Conservation (phyloP, 2,888 invertebrate genomes). For the Melikaiella ostensackeni region DNA sequence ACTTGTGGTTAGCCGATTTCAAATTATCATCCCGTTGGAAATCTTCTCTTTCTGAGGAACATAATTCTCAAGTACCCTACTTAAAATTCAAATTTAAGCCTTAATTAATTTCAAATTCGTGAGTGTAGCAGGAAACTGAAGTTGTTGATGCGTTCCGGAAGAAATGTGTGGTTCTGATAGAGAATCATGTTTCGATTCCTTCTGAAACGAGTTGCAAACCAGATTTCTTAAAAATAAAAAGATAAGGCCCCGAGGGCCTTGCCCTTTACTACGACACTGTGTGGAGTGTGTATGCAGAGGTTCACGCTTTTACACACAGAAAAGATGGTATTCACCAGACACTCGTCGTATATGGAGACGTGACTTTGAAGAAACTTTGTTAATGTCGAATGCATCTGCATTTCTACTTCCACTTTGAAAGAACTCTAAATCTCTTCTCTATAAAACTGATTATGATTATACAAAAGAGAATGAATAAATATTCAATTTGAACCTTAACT, state of each 20-base stretch:
- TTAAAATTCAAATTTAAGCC: background rate
- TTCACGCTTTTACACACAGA: conserved; percentile 31
- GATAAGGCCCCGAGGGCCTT: conserved; percentile 36
- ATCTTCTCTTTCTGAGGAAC: background rate
- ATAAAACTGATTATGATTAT: background rate
- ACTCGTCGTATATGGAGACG: conserved; percentile 43
- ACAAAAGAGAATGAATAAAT: background rate
- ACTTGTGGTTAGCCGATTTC: background rate
- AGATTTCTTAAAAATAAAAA: conserved; percentile 40
- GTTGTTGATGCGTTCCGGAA: conserved; percentile 24
- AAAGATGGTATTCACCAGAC: conserved; percentile 32
- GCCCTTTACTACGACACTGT: conserved; percentile 39
- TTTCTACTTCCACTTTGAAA: conserved; percentile 26
- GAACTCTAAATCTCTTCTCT: background rate
- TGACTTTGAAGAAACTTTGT: conserved; percentile 42
- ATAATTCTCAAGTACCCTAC: background rate
- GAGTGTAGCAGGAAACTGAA: conserved; percentile 15
- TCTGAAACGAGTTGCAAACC: conserved; percentile 40
- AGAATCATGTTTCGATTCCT: conserved; percentile 39
- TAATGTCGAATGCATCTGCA: conserved; percentile 36
- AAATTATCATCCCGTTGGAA: no score
- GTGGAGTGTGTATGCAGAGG: conserved; percentile 36
- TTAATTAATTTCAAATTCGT: conserved; percentile 5
- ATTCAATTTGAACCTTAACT: no score
- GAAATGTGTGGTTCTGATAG: conserved; percentile 39